Percentiles rank a stretch among this genome's conserved stretches.
Conservation (phyloP, 2,888 invertebrate species). For the Pristionchus exspectatus region DNA sequence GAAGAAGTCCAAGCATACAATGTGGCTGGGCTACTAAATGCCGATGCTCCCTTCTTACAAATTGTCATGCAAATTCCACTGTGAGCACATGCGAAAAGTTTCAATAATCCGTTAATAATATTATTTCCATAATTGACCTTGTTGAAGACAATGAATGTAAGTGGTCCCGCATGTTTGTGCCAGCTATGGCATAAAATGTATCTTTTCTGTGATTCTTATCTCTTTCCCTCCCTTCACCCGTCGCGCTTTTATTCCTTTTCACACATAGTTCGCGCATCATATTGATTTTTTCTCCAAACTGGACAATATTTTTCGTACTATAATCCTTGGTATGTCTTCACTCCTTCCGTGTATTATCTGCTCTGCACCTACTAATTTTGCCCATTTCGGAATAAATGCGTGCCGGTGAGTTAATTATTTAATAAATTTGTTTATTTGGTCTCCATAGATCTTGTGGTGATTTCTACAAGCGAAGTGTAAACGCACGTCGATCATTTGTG, state of each 20-base stretch:
- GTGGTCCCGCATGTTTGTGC: too few relatives aligned
- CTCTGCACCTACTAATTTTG: not conserved
- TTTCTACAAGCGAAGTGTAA: conserved; percentile 34
- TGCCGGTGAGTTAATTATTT: not conserved
- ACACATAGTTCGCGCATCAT: not conserved
- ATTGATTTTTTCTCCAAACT: not conserved
- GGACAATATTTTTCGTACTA: not conserved
- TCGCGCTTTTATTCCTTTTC: not conserved
- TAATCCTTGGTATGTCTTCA: not conserved
- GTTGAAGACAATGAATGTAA: too few relatives aligned
- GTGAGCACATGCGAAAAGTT: not conserved
- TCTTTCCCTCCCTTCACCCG: not conserved
- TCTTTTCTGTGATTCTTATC: not conserved
- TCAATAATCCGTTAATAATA: not conserved
- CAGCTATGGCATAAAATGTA: not conserved
- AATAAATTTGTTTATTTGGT: not conserved
- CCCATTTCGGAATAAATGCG: conserved; percentile 23
- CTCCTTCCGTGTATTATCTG: conserved; percentile 4
- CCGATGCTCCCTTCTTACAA: not conserved
- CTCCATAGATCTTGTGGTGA: not conserved
- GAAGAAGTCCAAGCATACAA: conserved; percentile 13
- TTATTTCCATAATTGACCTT: too few relatives aligned
- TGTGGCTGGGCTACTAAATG: not conserved
- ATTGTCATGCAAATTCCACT: not conserved
- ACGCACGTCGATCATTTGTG: not conserved